These are phyloP conservation scores for Agelaius phoeniceus DNA, from an alignment of 2,113 vertebrate genomes.

Conservation along the genomic window DNA sequence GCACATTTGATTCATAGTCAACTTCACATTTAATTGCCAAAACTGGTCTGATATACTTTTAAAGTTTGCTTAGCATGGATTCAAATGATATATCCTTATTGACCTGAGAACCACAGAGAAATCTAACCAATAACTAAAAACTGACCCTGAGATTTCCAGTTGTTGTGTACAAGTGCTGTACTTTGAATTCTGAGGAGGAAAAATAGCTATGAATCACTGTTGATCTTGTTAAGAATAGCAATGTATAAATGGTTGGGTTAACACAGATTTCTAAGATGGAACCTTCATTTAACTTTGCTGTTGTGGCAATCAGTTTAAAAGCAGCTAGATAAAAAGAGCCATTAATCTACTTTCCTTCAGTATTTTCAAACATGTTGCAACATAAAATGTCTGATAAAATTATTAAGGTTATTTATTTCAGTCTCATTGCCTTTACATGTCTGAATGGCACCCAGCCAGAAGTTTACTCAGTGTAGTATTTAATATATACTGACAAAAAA, in stretches of 20 bases:
- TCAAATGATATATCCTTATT: neutral
- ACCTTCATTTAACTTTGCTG: constrained; percentile 3
- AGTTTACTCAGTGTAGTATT: neutral
- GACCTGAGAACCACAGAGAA: neutral
- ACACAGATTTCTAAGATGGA: neutral
- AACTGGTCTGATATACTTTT: neutral
- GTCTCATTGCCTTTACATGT: constrained; percentile 21
- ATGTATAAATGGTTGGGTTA: neutral
- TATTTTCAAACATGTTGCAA: constrained; percentile 47
- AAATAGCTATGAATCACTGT: neutral
- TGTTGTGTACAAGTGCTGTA: neutral
- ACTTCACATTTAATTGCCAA: neutral
- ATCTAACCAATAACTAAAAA: neutral
- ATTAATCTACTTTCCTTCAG: constrained; percentile 21
- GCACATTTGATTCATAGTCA: neutral
- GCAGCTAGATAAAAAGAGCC: neutral
- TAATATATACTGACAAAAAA: neutral
- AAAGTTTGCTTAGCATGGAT: neutral
- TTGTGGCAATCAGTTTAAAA: neutral
- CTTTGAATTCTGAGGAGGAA: neutral
- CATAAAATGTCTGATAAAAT: constrained; percentile 49
- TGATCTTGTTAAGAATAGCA: neutral
- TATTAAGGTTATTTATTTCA: constrained; percentile 53
- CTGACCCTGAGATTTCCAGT: neutral
- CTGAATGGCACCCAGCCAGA: constrained; percentile 29